These are phyloP conservation scores for Lucifuga dentata DNA, from an alignment of 2,113 vertebrate species.

Conservation along the genomic window DNA sequence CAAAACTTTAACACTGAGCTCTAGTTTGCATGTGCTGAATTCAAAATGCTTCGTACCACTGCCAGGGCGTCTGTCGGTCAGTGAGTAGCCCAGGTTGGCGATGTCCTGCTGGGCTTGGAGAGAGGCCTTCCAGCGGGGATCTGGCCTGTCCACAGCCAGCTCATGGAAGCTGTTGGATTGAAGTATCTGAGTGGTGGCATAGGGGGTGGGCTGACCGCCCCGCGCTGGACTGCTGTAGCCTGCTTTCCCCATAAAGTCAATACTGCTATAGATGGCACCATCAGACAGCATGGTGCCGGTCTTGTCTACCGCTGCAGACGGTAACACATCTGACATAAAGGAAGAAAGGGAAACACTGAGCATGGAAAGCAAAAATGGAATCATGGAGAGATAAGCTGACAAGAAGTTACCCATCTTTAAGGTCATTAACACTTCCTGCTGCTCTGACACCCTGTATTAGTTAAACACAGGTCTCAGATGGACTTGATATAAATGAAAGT, in stretches of 20 bases:
- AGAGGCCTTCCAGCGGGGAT: conserved; percentile 95
- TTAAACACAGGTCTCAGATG: conserved; percentile 70
- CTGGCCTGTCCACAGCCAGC: conserved; percentile 92
- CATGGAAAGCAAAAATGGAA: conserved; percentile 25
- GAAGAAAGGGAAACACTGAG: conserved; percentile 66
- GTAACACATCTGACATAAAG: conserved; percentile 87
- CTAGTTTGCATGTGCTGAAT: not conserved
- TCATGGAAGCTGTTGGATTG: conserved; percentile 97
- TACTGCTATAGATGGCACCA: conserved; percentile 98
- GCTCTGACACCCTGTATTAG: conserved; percentile 67
- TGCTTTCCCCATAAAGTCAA: conserved; percentile 95
- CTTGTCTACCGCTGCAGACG: conserved; percentile 92
- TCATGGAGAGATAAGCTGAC: conserved; percentile 65
- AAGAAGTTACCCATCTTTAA: conserved; percentile 76
- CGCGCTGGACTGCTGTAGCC: conserved; percentile 92
- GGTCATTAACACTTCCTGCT: conserved; percentile 79
- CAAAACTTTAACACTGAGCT: conserved; percentile 2
- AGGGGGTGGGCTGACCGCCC: conserved; percentile 91
- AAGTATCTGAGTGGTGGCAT: conserved; percentile 95
- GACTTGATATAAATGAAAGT: conserved; percentile 83
- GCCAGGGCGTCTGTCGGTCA: conserved; percentile 92
- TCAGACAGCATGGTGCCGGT: conserved; percentile 96
- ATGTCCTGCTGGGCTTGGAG: conserved; percentile 92
- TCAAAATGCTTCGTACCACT: conserved; percentile 83
- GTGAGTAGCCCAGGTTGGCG: conserved; percentile 92